Conservation (phyloP, 2,797 vertebrate species). For the Microtus agrestis region DNA sequence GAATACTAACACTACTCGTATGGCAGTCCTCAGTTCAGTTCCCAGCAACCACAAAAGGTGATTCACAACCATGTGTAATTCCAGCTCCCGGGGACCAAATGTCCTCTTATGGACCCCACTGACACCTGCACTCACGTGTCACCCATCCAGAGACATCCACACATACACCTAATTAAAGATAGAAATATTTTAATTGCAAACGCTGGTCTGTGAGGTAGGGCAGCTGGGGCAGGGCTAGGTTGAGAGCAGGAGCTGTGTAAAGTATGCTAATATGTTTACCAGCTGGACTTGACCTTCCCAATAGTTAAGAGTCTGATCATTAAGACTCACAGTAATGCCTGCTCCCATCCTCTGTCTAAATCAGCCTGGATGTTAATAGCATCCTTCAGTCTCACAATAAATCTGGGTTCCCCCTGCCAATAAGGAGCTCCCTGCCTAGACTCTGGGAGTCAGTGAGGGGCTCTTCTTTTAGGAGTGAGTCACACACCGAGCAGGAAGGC, state of each 20-base stretch:
- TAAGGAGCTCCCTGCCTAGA: background rate
- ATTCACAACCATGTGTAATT: background rate
- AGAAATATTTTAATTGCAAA: background rate
- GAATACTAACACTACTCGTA: background rate
- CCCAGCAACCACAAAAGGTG: background rate
- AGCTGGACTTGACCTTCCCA: background rate
- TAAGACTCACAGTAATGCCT: background rate
- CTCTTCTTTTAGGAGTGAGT: slow-evolving; percentile 3
- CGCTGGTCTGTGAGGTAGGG: background rate
- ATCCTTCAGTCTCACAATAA: slow-evolving; percentile 55
- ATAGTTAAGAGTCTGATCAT: slow-evolving; percentile 16
- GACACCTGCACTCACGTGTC: background rate
- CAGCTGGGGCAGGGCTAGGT: background rate
- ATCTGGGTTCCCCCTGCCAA: background rate
- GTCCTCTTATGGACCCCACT: background rate
- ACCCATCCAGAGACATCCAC: background rate
- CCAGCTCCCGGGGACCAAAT: background rate
- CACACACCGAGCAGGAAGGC: background rate
- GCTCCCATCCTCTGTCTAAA: slow-evolving; percentile 8
- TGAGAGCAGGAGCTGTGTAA: background rate
- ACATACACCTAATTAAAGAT: background rate
- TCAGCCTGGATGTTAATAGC: slow-evolving; percentile 54
- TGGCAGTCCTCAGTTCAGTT: background rate
- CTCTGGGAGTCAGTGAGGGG: background rate
- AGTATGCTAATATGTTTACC: background rate